These are phyloP conservation scores for Tetheella fluctuosa DNA, from an alignment of 2,888 invertebrate genomes.

Conservation along the genomic window DNA sequence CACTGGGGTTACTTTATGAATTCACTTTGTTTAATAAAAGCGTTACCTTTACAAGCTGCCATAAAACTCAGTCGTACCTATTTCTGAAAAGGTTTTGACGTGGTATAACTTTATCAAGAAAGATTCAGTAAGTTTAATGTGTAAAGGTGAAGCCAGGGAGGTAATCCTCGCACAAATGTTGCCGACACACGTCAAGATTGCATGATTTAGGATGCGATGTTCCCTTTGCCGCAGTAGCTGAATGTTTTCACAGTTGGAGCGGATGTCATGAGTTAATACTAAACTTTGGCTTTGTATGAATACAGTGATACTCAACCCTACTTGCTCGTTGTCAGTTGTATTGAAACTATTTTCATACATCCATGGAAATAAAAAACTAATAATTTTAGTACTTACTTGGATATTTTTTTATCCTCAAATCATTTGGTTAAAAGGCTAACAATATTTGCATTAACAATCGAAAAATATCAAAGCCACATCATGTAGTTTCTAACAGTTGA, in stretches of 20 bases:
- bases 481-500: constrained; percentile 38
- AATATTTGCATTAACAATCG: too few relatives aligned
- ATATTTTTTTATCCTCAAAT: neutral
- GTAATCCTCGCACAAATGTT: constrained; percentile 43
- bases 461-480: too few relatives aligned
- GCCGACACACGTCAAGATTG: constrained; percentile 49
- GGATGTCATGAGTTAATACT: constrained; percentile 20
- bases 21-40: constrained; percentile 43
- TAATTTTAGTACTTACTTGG: too few relatives aligned
- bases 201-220: constrained; percentile 49
- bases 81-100: constrained; percentile 31
- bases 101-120: constrained; percentile 40
- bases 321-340: constrained; percentile 16
- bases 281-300: neutral
- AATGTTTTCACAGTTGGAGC: constrained; percentile 38
- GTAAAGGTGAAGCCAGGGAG: constrained; percentile 32
- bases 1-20: constrained; percentile 42
- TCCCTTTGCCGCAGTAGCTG: constrained; percentile 30
- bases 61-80: constrained; percentile 45
- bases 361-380: too few relatives aligned
- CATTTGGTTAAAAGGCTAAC: neutral
- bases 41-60: constrained; percentile 32
- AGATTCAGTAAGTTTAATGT: constrained; percentile 41
- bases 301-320: neutral
- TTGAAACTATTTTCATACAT: constrained; percentile 30